Evolutionary conservation across 2,888 invertebrate species (phyloP), one percentile per base, ranked within the genome.

Genomic region (Aelia acuminata): DNA sequence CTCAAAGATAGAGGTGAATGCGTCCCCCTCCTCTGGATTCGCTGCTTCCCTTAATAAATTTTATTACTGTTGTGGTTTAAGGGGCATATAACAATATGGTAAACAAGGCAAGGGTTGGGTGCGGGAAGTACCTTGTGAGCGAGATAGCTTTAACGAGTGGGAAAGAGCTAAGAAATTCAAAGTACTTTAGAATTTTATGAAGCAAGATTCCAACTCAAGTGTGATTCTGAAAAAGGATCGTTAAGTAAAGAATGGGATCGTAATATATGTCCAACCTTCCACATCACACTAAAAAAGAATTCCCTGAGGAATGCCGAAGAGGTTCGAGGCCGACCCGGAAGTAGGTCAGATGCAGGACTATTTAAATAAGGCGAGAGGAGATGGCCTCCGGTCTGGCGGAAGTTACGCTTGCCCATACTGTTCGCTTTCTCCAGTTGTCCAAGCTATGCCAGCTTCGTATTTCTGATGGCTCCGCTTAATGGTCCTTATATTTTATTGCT

Each of bases 341-440:
- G 63, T 31, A 70, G 63, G 80, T 43, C 43, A 80, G 80, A 22
- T n/a, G 43, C 22, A n/a, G 80, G 43, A 47, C 80, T 80, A 80
- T 80, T 80, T 80, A 80, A 80, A 43, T 80, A 80, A 80, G 80
- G 43, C 43, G n/a, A 75, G 31, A 70, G 75, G 20, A 47, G 80
- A 80, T 43, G 80, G 80, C 43, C 43, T n/a, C 11, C 22, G 43
- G 80, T 43, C 80, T n/a, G 80, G 43, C 80, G 80, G 80, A 80
- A 80, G 80, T 80, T 80, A 80, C 80, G 80, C 39, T 4, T 39
- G 80, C 0, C 43, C 80, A 47, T 80, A 43, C 80, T n/a, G n/a
- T 39, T 11, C 80, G 80, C 80, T 80, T 80, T 80, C 80, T 80
- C 80, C 80, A n/a, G 75, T 39, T 20, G 43, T 22, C 75, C 39